phyloP scores from a whole-genome alignment of 1,140 invertebrate species.

The Hesperophylax magnus region DNA sequence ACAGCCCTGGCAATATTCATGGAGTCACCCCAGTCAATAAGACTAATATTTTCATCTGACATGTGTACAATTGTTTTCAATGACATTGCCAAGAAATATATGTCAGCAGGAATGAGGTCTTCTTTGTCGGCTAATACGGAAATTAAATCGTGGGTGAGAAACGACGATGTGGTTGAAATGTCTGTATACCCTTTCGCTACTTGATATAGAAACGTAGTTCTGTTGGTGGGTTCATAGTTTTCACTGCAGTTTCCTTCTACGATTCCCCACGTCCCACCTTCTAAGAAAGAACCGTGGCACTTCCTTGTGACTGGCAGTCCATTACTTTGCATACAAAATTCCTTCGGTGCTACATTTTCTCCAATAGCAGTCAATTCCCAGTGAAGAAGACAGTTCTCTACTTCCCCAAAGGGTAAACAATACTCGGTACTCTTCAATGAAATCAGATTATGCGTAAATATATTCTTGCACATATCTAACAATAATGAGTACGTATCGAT shows the following conservation, averaged over 20 bases:
- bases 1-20: constrained; percentile 67
- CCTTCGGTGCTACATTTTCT: constrained; percentile 64
- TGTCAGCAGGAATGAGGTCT: constrained; percentile 68
- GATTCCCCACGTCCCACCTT: constrained; percentile 65
- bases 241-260: constrained; percentile 65
- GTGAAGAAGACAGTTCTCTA: constrained; percentile 60
- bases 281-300: constrained; percentile 66
- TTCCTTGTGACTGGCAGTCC: constrained; percentile 67
- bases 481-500: constrained; percentile 28
- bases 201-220: constrained; percentile 65
- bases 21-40: constrained; percentile 64
- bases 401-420: constrained; percentile 63
- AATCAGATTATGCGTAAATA: constrained; percentile 19
- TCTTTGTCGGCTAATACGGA: constrained; percentile 62
- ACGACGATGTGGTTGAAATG: constrained; percentile 60
- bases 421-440: constrained; percentile 61
- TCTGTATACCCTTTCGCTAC: constrained; percentile 63
- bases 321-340: constrained; percentile 69
- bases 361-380: constrained; percentile 67
- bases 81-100: constrained; percentile 71
- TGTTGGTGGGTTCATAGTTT: constrained; percentile 63
- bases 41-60: constrained; percentile 60
- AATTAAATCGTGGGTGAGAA: constrained; percentile 63
- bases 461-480: neutral
- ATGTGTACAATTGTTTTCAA: constrained; percentile 63